Evolutionary conservation across 2,797 vertebrate species (phyloP).

Genomic region (Decapterus maruadsi): DNA sequence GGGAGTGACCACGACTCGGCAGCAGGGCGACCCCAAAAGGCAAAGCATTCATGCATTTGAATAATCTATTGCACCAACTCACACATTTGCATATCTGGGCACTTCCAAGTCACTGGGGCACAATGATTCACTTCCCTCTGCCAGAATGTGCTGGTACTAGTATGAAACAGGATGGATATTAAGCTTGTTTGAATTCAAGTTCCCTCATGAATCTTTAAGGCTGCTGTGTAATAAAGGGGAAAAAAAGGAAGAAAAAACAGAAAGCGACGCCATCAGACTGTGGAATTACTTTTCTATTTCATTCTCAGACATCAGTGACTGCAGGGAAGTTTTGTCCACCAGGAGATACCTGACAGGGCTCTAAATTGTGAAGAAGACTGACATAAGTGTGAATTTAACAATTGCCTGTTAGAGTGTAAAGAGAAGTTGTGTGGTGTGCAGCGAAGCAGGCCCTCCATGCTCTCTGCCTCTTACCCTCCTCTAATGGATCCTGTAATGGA

Average conservation of each 20-base stretch:
- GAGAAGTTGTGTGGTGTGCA: conserved; percentile 71
- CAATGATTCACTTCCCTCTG: conserved; percentile 74
- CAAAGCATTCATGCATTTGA: conserved; percentile 70
- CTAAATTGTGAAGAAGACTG: conserved; percentile 73
- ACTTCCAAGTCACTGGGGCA: conserved; percentile 74
- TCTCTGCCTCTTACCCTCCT: conserved; percentile 70
- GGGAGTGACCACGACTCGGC: conserved; percentile 65
- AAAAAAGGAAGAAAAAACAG: background rate
- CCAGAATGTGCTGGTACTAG: conserved; percentile 60
- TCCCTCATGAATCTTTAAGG: conserved; percentile 75
- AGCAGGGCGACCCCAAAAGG: conserved; percentile 65
- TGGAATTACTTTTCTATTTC: conserved; percentile 59
- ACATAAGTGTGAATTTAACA: conserved; percentile 78
- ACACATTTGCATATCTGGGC: conserved; percentile 78
- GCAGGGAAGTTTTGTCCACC: conserved; percentile 51
- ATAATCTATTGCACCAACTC: conserved; percentile 77
- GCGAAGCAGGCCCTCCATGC: conserved; percentile 66
- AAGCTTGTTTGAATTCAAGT: conserved; percentile 68
- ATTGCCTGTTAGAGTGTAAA: conserved; percentile 72
- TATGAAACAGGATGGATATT: conserved; percentile 67
- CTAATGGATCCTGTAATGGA: conserved; percentile 78
- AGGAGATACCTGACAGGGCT: conserved; percentile 70
- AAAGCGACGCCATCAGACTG: conserved; percentile 35
- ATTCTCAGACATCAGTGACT: conserved; percentile 40
- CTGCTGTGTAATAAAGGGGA: conserved; percentile 39